Percentiles rank a stretch among this genome's conserved stretches.
These are phyloP conservation scores for Mycalesis mineus DNA, from an alignment of 2,888 invertebrate genomes.

Conservation along the genomic window DNA sequence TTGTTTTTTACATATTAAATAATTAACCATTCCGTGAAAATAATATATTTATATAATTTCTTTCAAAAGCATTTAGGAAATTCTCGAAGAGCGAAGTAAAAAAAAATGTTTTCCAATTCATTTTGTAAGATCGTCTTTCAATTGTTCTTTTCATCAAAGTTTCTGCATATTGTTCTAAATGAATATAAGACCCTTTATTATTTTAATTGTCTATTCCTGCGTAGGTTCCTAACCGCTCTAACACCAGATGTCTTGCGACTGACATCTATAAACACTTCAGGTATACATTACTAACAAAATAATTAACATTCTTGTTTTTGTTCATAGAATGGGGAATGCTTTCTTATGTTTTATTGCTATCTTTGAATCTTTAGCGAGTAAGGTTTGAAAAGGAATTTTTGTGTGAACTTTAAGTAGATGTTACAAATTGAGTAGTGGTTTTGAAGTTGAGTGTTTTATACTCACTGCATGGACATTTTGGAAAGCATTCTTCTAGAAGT, in stretches of 20 bases:
- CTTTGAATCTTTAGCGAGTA: slow-evolving; percentile 15
- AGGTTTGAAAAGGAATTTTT: slow-evolving; percentile 34
- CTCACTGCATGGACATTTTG: slow-evolving; percentile 44
- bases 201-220: slow-evolving; percentile 39
- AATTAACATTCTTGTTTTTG: slow-evolving; percentile 27
- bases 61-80: no score
- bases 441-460: slow-evolving; percentile 19
- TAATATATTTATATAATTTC: no score
- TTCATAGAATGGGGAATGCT: slow-evolving; percentile 68
- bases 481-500: slow-evolving; percentile 71
- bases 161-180: background rate
- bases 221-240: slow-evolving; percentile 78
- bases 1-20: no score
- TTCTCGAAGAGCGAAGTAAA: no score
- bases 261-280: slow-evolving; percentile 76
- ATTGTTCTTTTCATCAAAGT: no score
- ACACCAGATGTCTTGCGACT: slow-evolving; percentile 77
- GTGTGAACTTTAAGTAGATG: slow-evolving; percentile 21
- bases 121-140: no score
- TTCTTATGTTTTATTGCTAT: slow-evolving; percentile 44
- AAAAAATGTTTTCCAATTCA: no score
- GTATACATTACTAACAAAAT: slow-evolving; percentile 58
- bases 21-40: no score
- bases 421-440: slow-evolving; percentile 14
- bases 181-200: background rate